phyloP scores from a whole-genome alignment of 2,797 vertebrate genomes.

The Myioborus miniatus region DNA sequence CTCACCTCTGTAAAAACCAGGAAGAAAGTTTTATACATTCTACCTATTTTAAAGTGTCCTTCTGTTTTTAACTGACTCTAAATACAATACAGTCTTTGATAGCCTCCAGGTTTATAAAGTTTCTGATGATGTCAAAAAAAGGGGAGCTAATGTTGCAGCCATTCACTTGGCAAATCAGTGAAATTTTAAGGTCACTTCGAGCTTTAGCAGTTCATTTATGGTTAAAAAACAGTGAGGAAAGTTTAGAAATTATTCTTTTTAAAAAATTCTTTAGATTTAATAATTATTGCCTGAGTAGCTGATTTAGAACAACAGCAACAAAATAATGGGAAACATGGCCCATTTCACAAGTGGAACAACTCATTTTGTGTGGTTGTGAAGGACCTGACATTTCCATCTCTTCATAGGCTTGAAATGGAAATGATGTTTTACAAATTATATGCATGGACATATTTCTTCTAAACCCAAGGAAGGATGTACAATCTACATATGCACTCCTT shows the following conservation, averaged over 20 bases:
- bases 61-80: constrained; percentile 12
- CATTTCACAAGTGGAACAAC: background rate
- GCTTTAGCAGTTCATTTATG: background rate
- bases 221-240: background rate
- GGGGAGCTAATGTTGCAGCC: background rate
- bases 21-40: background rate
- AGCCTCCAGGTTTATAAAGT: background rate
- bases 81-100: background rate
- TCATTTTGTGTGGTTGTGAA: background rate
- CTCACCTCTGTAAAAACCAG: background rate
- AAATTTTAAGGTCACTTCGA: background rate
- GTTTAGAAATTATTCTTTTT: background rate
- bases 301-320: background rate
- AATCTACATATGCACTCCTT: background rate
- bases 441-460: background rate
- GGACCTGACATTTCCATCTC: background rate
- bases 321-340: background rate
- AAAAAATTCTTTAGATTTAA: background rate
- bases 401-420: background rate
- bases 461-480: background rate
- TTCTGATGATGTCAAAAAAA: background rate
- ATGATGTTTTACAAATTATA: background rate
- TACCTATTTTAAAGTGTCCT: background rate
- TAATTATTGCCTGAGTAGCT: background rate
- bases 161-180: background rate